Percentiles rank a stretch among this genome's conserved stretches.
These are phyloP conservation scores for Aphidius gifuensis DNA, from an alignment of 1,140 invertebrate genomes.

Conservation along the genomic window DNA sequence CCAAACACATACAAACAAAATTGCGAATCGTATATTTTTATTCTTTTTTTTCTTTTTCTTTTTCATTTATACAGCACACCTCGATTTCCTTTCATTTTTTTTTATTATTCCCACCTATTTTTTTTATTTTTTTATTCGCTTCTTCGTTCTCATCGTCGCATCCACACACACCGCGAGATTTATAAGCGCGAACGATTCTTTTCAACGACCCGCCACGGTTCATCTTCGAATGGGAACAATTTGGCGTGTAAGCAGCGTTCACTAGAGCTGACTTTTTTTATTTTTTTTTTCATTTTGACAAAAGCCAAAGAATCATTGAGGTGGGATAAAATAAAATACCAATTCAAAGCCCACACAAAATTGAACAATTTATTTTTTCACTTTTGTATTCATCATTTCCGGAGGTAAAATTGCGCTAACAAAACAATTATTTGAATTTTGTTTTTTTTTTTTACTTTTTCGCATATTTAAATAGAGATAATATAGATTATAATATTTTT, in stretches of 20 bases:
- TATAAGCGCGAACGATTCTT: slow-evolving; percentile 44
- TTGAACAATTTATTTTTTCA: no score
- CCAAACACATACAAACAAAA: neutral
- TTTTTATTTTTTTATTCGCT: slow-evolving; percentile 22
- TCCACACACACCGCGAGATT: slow-evolving; percentile 38
- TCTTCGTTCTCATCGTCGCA: slow-evolving; percentile 21
- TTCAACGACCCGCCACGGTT: slow-evolving; percentile 37
- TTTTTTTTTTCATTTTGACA: neutral
- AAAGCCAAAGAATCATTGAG: neutral
- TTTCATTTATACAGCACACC: neutral
- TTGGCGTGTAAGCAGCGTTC: slow-evolving; percentile 38
- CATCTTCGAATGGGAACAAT: slow-evolving; percentile 48
- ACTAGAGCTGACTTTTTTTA: neutral
- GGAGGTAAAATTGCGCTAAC: no score
- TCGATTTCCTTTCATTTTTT: slow-evolving; percentile 8
- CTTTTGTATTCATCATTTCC: no score
- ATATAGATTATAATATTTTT: slow-evolving; percentile 16
- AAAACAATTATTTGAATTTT: neutral
- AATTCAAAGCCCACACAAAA: no score
- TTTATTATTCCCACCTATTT: slow-evolving; percentile 4
- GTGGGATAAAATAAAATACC: no score
- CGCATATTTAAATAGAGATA: no score
- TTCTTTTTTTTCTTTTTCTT: no score
- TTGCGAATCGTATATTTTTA: neutral
- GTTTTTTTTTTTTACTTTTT: neutral